Evolutionary conservation across 2,797 vertebrate genomes (phyloP).

Genomic region (Pangasius macronema): DNA sequence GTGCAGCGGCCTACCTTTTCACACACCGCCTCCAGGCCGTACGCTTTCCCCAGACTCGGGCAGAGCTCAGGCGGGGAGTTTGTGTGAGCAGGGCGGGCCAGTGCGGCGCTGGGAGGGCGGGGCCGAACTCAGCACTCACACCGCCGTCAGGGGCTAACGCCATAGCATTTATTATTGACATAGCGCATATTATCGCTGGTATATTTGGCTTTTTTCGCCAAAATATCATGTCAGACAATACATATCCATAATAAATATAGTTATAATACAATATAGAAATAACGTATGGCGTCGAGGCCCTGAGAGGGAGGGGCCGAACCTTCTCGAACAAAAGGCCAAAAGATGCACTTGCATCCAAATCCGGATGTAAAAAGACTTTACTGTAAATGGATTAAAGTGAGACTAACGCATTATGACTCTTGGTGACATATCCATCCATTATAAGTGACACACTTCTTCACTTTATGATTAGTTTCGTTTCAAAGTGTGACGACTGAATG

Average conservation of each 20-base stretch:
- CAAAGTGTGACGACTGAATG: background rate
- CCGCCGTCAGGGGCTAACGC: slow-evolving; percentile 62
- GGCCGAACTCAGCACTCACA: slow-evolving; percentile 75
- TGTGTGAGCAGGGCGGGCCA: slow-evolving; percentile 73
- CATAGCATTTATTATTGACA: slow-evolving; percentile 35
- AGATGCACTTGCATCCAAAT: background rate
- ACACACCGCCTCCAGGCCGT: slow-evolving; percentile 53
- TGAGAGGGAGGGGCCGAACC: slow-evolving; percentile 25
- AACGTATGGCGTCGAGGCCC: slow-evolving; percentile 42
- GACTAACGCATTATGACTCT: background rate
- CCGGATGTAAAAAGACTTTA: slow-evolving; percentile 8
- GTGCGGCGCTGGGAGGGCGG: slow-evolving; percentile 76
- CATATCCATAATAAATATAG: background rate
- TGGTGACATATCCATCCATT: too few species aligned
- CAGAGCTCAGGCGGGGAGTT: slow-evolving; percentile 65
- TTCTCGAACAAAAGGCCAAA: slow-evolving; percentile 24
- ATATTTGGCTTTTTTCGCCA: too few species aligned
- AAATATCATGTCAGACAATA: too few species aligned
- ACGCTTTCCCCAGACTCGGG: slow-evolving; percentile 62
- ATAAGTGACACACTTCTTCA: background rate
- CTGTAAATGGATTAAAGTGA: background rate
- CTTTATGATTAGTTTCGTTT: background rate
- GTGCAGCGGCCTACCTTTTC: slow-evolving; percentile 63
- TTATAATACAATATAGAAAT: background rate
- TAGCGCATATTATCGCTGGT: slow-evolving; percentile 56